Base-by-base conservation (phyloP, 2,797 vertebrate species). In the Phrynocephalus guinanensis region DNA sequence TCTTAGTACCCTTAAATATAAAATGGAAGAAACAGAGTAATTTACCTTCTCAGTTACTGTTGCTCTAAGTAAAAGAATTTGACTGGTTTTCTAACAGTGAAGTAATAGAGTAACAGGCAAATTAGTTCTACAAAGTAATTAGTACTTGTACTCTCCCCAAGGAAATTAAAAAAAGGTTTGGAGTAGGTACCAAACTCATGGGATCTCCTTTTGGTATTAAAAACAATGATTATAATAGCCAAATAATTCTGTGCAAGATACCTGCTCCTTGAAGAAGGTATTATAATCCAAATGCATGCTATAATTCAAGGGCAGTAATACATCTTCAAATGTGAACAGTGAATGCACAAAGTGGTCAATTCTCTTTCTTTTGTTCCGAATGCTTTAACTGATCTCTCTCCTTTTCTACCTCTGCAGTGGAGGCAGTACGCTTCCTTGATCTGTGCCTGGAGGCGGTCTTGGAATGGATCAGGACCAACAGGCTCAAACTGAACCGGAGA, bases 1-100 rank as follows among this genome's bases (percentile, higher is more conserved):
- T 90, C 85, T 85, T 82, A 86, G 82, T 86, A 92, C 87, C 1
- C 72, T 92, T 6, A 89, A 89, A 63, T 28, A 83, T 1, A 91
- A 93, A 88, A 66, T 86, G 1, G 71, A 16, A 89, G 66, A 92
- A 88, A 92, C 8, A 28, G 1, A 6, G 48, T 79, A 85, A 84
- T 83, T 85, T 89, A 89, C 71, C 33, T 86, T 90, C 72, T 89
- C 85, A 89, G 75, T 16, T 77, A 85, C 44, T 50, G 68, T 72
- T 86, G 86, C 56, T 56, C 44, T 15, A 90, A 72, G 67, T 86
- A 90, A 20, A 93, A 90, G 22, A 85, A 0, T 33, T 24, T 66
- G 6, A 72, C 38, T 0, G 56, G 4, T 28, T 22, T 86, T 24
- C 66, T 90, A 28, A 56, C 70, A 84, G 24, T 73, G 72, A 79